These are phyloP conservation scores for Epistrophe eligans DNA, from an alignment of 2,888 invertebrate species.

Conservation along the genomic window DNA sequence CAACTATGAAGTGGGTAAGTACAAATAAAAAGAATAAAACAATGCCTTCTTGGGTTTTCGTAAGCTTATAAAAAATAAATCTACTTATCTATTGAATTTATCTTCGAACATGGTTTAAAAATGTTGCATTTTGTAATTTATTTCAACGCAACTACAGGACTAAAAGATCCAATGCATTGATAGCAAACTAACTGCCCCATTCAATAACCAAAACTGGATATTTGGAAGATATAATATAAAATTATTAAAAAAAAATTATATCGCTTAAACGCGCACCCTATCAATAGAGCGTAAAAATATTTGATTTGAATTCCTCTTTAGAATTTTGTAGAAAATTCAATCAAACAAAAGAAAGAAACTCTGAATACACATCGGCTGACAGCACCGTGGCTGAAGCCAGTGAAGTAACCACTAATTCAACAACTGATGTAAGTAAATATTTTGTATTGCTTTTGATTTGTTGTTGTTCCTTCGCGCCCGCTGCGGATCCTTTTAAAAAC, in stretches of 20 bases:
- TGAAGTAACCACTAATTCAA: slow-evolving; percentile 79
- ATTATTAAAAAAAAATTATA: not conserved
- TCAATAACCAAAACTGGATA: slow-evolving; percentile 60
- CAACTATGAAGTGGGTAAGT: slow-evolving; percentile 71
- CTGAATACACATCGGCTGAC: slow-evolving; percentile 70
- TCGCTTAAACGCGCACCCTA: slow-evolving; percentile 38
- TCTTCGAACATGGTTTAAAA: slow-evolving; percentile 58
- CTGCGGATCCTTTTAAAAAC: slow-evolving; percentile 43
- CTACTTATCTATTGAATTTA: slow-evolving; percentile 44
- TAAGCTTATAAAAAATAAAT: slow-evolving; percentile 32
- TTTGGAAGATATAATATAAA: slow-evolving; percentile 48
- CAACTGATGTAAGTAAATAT: slow-evolving; percentile 81
- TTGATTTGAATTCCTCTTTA: slow-evolving; percentile 38
- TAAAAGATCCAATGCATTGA: slow-evolving; percentile 64
- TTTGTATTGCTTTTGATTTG: slow-evolving; percentile 64
- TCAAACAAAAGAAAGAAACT: slow-evolving; percentile 62
- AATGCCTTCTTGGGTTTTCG: slow-evolving; percentile 38
- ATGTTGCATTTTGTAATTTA: slow-evolving; percentile 69
- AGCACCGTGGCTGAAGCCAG: slow-evolving; percentile 81
- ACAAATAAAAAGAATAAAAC: slow-evolving; percentile 2
- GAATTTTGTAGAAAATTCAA: slow-evolving; percentile 40
- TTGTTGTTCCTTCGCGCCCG: slow-evolving; percentile 69
- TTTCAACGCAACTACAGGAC: slow-evolving; percentile 63
- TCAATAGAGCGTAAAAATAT: slow-evolving; percentile 34
- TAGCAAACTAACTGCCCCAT: slow-evolving; percentile 68